phyloP scores from a whole-genome alignment of 2,113 vertebrate species.

The Larimichthys crocea region DNA sequence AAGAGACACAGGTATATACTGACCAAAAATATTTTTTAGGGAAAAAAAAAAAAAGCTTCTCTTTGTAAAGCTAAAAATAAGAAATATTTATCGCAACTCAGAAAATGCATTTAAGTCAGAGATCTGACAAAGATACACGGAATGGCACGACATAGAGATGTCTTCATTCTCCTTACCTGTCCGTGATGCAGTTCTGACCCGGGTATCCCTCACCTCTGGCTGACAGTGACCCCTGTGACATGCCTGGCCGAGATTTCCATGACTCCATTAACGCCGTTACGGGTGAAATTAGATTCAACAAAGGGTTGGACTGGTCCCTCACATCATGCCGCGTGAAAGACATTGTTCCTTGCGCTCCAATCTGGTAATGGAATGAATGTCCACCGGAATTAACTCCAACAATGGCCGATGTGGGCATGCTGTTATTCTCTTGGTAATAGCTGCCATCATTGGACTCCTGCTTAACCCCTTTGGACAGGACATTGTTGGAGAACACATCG shows the following conservation, averaged over 20 bases:
- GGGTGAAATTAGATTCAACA: conserved; percentile 96
- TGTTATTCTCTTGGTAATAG: conserved; percentile 94
- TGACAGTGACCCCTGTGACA: conserved; percentile 86
- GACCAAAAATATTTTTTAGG: not conserved
- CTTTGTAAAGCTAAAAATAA: not conserved
- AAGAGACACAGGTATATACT: conserved; percentile 11
- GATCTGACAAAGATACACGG: not conserved
- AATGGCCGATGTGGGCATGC: conserved; percentile 92
- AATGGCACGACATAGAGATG: not conserved
- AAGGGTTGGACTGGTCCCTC: conserved; percentile 94
- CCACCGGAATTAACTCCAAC: conserved; percentile 98
- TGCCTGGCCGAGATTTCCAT: conserved; percentile 94
- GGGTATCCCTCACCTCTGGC: conserved; percentile 93
- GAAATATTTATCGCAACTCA: conserved; percentile 3
- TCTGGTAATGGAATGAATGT: conserved; percentile 99
- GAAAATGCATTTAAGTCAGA: not conserved
- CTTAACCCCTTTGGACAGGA: conserved; percentile 93
- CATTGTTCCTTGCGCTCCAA: conserved; percentile 98
- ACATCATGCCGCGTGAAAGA: conserved; percentile 92
- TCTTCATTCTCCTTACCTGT: conserved; percentile 83
- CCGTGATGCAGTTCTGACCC: conserved; percentile 94
- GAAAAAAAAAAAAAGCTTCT: conserved; percentile 22
- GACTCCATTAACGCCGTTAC: conserved; percentile 95
- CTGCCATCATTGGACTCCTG: conserved; percentile 94
- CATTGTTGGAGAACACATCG: conserved; percentile 89